Evolutionary conservation across 2,888 invertebrate species (phyloP), one percentile per base, ranked within the genome.

Genomic region (Clitarchus hookeri): DNA sequence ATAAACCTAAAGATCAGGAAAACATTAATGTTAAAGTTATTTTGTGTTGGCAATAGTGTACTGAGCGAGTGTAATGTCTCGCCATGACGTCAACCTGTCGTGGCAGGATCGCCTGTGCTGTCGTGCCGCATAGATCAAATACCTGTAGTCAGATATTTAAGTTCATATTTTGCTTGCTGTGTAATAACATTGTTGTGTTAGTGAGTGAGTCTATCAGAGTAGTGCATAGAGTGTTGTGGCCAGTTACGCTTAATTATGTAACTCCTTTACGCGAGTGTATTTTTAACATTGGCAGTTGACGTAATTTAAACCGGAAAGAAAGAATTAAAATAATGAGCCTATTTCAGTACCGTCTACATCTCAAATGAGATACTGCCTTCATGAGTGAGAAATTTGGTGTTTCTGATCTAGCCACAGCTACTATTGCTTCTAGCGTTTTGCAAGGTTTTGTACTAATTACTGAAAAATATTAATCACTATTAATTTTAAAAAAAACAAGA

Each of bases 351-450:
- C 48, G 44, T 44, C 44, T 84, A 53, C 84, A 84, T 84, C 84
- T 48, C 36, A 84, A 84, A 84, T 84, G 84, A 84, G 36, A 44
- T 48, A 84, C 84, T n/a, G 84, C 84, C 6, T 84, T 84, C 11
- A 25, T 84, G 19, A 84, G 44, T 84, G 84, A 84, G 6, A 44
- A n/a, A 84, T 44, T 44, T n/a, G 84, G 84, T 53, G 53, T 44
- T 48, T 11, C 84, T 84, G 82, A 82, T 26, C n/a, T 11, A 11
- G 12, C 26, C 26, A 11, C 82, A 82, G 82, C 82, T 19, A 6
- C 82, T 26, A 82, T 82, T 4, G 82, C 44, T 44, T 25, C 82
- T 19, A 82, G 82, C 23, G 26, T 82, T 44, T 36, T 27, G 16
- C 9, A 82, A 25, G 82, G 23, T 82, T n/a, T 82, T 36, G 82